Evolutionary conservation across 92 coral and sea anemone genomes (phyloP), one percentile per base, ranked within the genome.

Genomic region (Galaxea fascicularis): DNA sequence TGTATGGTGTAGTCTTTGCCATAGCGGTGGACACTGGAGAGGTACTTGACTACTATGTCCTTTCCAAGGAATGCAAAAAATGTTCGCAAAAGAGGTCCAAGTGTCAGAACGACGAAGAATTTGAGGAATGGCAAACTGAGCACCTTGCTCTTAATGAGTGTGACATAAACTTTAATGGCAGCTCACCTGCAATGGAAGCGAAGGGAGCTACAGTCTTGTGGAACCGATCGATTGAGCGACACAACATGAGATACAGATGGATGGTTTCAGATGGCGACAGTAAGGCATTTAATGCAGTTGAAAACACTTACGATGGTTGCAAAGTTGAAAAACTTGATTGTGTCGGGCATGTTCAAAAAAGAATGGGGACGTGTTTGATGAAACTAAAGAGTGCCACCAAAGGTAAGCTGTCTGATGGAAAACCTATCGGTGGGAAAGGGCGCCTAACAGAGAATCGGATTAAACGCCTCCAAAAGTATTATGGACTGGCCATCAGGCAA

Each of bases 331-430:
- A 83, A 24, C 10, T 68, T 53, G 88, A 89, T 30, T 89, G 92
- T 89, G 92, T 83, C 12, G 82, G 92, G 0, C 92, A 89, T 60
- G 89, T 83, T 25, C 89, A 89, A 44, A 89, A 89, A 26, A 63
- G 89, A n/a, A 89, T 89, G 92, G 82, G 92, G 18, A 83, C 65
- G 24, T 80, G 84, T 60, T 60, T 89, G n/a, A n/a, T n/a, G 20
- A 89, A 84, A 25, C 71, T 89, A 66, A 77, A 84, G 31, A 44
- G 64, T 28, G 9, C 14, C 5, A 84, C 77, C 56, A 83, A 84
- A 56, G 85, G 77, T 3, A 83, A 83, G 35, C 68, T 89, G 67
- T 76, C 82, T 3, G 84, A 83, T 88, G 88, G 91, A 56, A 88
- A 83, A 69, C 73, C 84, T 25, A 76, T 70, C 70, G 88, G 92